Conservation (phyloP, 2,888 invertebrate genomes). For the Drosophila nigritarsus region DNA sequence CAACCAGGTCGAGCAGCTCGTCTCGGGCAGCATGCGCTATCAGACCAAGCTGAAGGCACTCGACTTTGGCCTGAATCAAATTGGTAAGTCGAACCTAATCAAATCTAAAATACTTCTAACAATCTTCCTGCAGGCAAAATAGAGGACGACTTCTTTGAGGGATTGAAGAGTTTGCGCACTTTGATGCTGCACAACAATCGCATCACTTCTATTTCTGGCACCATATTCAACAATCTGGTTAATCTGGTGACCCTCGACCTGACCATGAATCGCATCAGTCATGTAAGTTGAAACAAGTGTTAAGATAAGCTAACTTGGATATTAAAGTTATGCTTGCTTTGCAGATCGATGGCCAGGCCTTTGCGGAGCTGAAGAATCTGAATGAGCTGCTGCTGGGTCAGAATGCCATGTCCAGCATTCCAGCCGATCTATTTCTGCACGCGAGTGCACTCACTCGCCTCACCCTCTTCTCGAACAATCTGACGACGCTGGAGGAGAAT, state of each 20-base stretch:
- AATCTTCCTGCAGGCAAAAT: slow-evolving; percentile 69
- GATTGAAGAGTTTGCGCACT: slow-evolving; percentile 78
- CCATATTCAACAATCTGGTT: slow-evolving; percentile 78
- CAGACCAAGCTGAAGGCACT: slow-evolving; percentile 86
- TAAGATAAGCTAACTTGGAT: not conserved
- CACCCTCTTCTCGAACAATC: slow-evolving; percentile 87
- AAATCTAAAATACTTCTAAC: not conserved
- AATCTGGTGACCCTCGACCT: slow-evolving; percentile 81
- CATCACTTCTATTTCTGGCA: slow-evolving; percentile 83
- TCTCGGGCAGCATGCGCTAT: slow-evolving; percentile 86
- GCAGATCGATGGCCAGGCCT: slow-evolving; percentile 85
- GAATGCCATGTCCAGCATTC: slow-evolving; percentile 86
- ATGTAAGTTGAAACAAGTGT: slow-evolving; percentile 54
- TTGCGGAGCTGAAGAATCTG: slow-evolving; percentile 85
- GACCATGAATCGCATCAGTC: slow-evolving; percentile 82
- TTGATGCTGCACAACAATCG: slow-evolving; percentile 86
- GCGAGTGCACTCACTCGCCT: slow-evolving; percentile 85
- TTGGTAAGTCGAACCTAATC: slow-evolving; percentile 73
- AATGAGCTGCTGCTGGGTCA: slow-evolving; percentile 86
- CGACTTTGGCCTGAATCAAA: slow-evolving; percentile 88
- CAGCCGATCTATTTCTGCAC: slow-evolving; percentile 85
- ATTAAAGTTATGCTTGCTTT: not conserved
- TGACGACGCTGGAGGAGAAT: slow-evolving; percentile 84
- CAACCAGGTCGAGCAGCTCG: slow-evolving; percentile 87
- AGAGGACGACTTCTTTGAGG: slow-evolving; percentile 81